These are phyloP conservation scores for Zelleria hepariella DNA, from an alignment of 2,888 invertebrate species.

Conservation along the genomic window DNA sequence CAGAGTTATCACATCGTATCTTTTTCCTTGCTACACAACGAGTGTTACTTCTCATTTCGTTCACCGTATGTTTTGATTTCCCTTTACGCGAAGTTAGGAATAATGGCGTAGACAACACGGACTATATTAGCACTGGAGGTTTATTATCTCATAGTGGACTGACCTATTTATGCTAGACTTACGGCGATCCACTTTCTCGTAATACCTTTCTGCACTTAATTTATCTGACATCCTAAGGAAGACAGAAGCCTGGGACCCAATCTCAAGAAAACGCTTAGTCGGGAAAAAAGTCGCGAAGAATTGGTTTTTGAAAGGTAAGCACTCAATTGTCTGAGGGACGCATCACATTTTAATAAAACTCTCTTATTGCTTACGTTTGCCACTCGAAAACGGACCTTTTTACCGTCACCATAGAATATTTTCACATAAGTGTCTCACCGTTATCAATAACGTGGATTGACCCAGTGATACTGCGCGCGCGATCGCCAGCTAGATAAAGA, in stretches of 20 bases:
- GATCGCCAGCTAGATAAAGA: conserved; percentile 89
- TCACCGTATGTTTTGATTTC: conserved; percentile 55
- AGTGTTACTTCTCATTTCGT: conserved; percentile 50
- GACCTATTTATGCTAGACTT: conserved; percentile 52
- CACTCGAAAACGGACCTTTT: not conserved
- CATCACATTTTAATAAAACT: conserved; percentile 2
- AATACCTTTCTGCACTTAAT: conserved; percentile 10
- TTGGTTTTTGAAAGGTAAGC: conserved; percentile 1
- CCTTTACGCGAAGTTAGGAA: conserved; percentile 47
- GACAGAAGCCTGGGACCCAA: not conserved
- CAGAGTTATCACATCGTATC: conserved; percentile 20
- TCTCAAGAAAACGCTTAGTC: not conserved
- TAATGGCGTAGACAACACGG: conserved; percentile 38
- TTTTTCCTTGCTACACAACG: conserved; percentile 26
- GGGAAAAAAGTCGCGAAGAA: not conserved
- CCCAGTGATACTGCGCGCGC: conserved; percentile 92
- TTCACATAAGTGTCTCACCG: conserved; percentile 49
- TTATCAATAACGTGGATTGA: conserved; percentile 66
- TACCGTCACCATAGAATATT: not conserved
- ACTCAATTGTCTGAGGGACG: not conserved
- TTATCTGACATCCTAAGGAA: not conserved
- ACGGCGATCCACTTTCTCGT: conserved; percentile 33
- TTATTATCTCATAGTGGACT: conserved; percentile 21
- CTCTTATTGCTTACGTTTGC: not conserved
- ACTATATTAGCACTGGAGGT: conserved; percentile 41